Percentiles rank a stretch among this genome's conserved stretches.
Evolutionary conservation across 2,888 invertebrate species (phyloP).

Genomic region (Microctonus aethiopoides): DNA sequence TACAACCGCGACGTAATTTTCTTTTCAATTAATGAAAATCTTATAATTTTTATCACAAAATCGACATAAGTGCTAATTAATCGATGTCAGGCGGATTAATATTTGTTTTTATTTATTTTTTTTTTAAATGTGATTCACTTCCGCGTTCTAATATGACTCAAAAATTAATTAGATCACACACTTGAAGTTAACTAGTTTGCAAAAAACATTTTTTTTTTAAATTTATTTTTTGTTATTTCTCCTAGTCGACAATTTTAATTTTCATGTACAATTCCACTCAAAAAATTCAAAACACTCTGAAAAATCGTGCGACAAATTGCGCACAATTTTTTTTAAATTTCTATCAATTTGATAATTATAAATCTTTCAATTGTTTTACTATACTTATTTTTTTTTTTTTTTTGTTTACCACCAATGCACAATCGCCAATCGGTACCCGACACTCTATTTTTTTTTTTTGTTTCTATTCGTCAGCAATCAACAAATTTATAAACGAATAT

Average conservation of each 20-base stretch:
- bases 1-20: constrained; percentile 24
- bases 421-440: constrained; percentile 47
- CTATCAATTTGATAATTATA: background rate
- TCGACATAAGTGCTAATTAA: constrained; percentile 31
- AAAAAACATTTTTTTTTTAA: background rate
- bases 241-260: constrained; percentile 2
- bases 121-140: background rate
- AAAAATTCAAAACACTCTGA: background rate
- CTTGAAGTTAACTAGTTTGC: background rate
- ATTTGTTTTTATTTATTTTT: background rate
- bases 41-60: constrained; percentile 37
- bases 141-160: background rate
- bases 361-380: background rate
- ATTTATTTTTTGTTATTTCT: background rate
- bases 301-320: background rate
- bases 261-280: constrained; percentile 24
- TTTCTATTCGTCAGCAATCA: constrained; percentile 48
- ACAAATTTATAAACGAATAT: constrained; percentile 61
- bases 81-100: constrained; percentile 21
- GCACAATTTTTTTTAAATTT: background rate
- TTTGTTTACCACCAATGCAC: constrained; percentile 9
- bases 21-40: constrained; percentile 4
- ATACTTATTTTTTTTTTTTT: background rate
- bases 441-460: constrained; percentile 44
- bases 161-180: background rate